Evolutionary conservation across 2,113 vertebrate genomes (phyloP).

Genomic region (Chloebia gouldiae): DNA sequence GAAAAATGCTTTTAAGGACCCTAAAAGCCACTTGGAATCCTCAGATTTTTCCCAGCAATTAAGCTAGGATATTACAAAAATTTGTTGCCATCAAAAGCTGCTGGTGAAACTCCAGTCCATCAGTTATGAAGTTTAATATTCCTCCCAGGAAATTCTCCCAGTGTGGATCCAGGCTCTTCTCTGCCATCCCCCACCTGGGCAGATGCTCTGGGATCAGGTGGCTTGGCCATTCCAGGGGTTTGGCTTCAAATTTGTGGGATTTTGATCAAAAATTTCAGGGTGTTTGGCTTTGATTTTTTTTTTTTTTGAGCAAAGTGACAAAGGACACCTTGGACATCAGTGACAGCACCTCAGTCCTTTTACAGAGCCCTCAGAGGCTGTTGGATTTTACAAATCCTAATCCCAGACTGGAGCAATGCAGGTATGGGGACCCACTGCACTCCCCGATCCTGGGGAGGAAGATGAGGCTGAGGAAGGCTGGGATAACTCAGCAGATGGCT

Average conservation of each 20-base stretch:
- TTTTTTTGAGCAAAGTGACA: background rate
- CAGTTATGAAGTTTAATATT: background rate
- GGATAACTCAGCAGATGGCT: background rate
- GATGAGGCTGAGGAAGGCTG: background rate
- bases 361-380: background rate
- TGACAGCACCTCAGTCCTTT: background rate
- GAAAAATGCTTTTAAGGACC: background rate
- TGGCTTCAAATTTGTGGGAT: background rate
- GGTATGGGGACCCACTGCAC: rapidly evolving
- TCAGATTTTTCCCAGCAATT: background rate
- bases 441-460: background rate
- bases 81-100: background rate
- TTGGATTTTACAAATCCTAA: background rate
- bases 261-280: background rate
- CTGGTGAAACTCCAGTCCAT: background rate
- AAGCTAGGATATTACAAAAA: background rate
- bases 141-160: background rate
- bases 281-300: background rate
- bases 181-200: background rate
- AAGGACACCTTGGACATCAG: background rate
- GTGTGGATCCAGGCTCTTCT: background rate
- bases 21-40: background rate
- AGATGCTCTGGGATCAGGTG: background rate
- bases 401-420: background rate
- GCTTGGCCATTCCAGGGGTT: background rate